Conservation (phyloP, 2,113 vertebrate genomes). For the Smithornis capensis region DNA sequence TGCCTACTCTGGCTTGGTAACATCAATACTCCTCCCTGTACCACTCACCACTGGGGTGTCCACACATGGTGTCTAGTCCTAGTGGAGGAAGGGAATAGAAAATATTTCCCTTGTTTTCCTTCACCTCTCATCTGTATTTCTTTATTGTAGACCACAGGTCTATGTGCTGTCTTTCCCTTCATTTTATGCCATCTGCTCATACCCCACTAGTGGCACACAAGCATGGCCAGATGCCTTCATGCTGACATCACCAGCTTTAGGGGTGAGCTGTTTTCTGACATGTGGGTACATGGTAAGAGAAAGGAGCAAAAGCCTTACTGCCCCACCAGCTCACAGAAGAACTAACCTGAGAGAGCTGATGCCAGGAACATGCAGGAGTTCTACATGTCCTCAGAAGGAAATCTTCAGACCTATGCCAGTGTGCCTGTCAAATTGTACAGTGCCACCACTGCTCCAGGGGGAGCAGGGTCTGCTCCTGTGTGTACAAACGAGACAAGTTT, state of each 20-base stretch:
- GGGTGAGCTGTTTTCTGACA: not conserved
- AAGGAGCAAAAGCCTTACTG: not conserved
- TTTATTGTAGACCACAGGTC: not conserved
- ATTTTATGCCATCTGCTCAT: not conserved
- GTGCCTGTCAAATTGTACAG: not conserved
- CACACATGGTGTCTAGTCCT: rapidly evolving
- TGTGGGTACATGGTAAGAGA: not conserved
- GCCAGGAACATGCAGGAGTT: not conserved
- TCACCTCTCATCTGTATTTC: not conserved
- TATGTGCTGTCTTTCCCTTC: not conserved
- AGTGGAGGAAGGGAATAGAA: not conserved
- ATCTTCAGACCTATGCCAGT: not conserved
- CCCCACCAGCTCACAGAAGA: not conserved
- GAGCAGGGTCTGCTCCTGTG: not conserved
- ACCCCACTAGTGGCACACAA: not conserved
- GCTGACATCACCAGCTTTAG: rapidly evolving
- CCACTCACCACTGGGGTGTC: rapidly evolving
- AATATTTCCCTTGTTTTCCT: not conserved
- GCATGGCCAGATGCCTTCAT: not conserved
- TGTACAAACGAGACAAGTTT: not conserved
- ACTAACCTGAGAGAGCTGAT: not conserved
- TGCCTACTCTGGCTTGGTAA: not conserved
- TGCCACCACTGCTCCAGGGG: rapidly evolving
- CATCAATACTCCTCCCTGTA: rapidly evolving
- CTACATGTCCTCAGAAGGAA: rapidly evolving